These are phyloP conservation scores for Toxotes jaculatrix DNA, from an alignment of 2,113 vertebrate genomes.

Conservation along the genomic window DNA sequence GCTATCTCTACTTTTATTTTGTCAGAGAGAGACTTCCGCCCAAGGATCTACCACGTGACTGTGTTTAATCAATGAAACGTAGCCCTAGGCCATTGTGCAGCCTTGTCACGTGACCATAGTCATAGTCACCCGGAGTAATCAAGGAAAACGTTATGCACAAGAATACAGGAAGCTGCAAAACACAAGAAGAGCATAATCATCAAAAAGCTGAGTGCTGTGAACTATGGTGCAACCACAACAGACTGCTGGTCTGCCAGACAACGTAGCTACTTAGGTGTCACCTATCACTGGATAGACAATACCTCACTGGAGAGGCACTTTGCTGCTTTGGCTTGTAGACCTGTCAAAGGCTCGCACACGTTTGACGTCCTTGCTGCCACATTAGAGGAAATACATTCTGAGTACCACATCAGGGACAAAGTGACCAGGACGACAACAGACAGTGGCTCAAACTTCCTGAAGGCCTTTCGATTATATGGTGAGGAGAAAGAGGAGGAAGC, in stretches of 20 bases:
- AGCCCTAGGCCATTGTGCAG: too few species aligned
- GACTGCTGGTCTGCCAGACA: slow-evolving; percentile 26
- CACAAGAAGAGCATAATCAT: too few species aligned
- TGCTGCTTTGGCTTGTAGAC: slow-evolving; percentile 35
- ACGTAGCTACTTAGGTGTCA: slow-evolving; percentile 43
- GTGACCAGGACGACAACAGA: slow-evolving; percentile 31
- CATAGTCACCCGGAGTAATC: too few species aligned
- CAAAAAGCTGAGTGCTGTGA: background rate
- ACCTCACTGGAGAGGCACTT: slow-evolving; percentile 22
- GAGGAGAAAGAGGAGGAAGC: background rate
- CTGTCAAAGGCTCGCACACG: background rate
- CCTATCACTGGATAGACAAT: slow-evolving; percentile 34
- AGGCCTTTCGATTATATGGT: background rate
- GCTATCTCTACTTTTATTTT: too few species aligned
- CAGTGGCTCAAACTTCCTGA: background rate
- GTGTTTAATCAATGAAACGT: too few species aligned
- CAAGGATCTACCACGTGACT: too few species aligned
- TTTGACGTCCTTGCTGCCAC: slow-evolving; percentile 21
- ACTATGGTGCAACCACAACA: background rate
- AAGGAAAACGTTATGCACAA: too few species aligned
- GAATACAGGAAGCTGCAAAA: too few species aligned
- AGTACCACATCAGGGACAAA: slow-evolving; percentile 43
- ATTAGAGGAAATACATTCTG: slow-evolving; percentile 42
- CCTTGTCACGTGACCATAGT: too few species aligned
- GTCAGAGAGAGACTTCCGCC: too few species aligned